These are phyloP conservation scores for Hyposoter dolosus DNA, from an alignment of 2,888 invertebrate species.

Conservation along the genomic window DNA sequence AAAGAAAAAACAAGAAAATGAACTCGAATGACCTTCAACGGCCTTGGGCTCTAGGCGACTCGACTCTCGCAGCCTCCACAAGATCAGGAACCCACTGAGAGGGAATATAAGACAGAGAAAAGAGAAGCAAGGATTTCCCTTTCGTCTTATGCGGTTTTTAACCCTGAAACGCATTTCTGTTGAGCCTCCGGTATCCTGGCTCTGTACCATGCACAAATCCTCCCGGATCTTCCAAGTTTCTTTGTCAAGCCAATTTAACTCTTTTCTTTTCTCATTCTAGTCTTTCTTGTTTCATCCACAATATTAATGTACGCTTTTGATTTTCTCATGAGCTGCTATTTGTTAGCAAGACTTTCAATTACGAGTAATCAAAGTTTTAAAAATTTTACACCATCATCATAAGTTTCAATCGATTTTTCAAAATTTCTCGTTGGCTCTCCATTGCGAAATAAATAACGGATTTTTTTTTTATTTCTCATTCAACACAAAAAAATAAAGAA, in stretches of 20 bases:
- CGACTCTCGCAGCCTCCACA: conserved; percentile 50
- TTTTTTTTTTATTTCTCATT: too few species aligned
- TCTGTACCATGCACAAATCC: conserved; percentile 44
- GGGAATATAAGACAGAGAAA: conserved; percentile 28
- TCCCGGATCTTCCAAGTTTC: conserved; percentile 64
- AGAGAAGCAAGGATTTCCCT: conserved; percentile 70
- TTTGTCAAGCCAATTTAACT: conserved; percentile 41
- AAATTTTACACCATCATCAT: neutral
- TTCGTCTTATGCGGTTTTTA: conserved; percentile 71
- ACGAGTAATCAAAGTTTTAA: neutral
- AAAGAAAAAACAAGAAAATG: conserved; percentile 70
- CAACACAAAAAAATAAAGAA: neutral
- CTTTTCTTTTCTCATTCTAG: neutral
- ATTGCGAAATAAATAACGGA: neutral
- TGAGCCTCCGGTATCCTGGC: conserved; percentile 43
- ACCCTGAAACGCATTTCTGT: conserved; percentile 64
- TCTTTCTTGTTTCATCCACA: neutral
- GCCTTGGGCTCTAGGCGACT: conserved; percentile 76
- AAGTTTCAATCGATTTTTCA: neutral
- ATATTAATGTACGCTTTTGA: neutral
- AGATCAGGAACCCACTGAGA: conserved; percentile 43
- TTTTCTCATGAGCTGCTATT: neutral
- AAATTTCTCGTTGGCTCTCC: neutral
- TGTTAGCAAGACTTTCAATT: neutral
- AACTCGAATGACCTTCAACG: conserved; percentile 78